Evolutionary conservation across 2,113 vertebrate genomes (phyloP), one percentile per base, ranked within the genome.

Genomic region (Brachypteracias leptosomus): DNA sequence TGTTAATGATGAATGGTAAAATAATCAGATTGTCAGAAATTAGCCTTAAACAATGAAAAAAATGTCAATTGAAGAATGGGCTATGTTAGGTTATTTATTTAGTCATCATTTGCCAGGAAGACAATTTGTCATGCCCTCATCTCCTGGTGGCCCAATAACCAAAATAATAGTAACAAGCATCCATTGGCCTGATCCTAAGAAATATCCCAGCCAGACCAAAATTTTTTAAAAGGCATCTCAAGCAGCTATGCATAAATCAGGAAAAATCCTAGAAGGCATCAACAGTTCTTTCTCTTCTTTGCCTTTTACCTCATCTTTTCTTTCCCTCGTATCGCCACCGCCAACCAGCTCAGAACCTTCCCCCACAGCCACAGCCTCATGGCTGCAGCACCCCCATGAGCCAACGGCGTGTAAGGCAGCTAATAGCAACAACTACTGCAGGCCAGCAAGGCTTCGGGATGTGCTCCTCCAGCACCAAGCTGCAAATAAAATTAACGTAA

Each of bases 351-450:
- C 44, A 36, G 40, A 38, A 72, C 14, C 13, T 7, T 31, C 26
- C 42, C 24, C 9, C 47, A 1, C 2, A 13, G 58, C 29, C 59
- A 7, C 66, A 91, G 33, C 3, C 24, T 15, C 78, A 18, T 31
- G 78, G 5, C 46, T 88, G 94, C 54, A 97, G 94, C 88, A 35
- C 88, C 92, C 83, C 94, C 92, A 20, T 28, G 90, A 94, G 92
- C 51, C 72, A 33, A 11, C 2, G 1, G 8, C 0, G 51, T n/a
- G 11, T 10, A 85, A 72, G n/a, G 10, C 90, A 95, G 52, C 28
- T 4, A 16, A 35, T 4, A 49, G 29, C 51, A 29, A 8, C 2
- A 42, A 9, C 42, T 9, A 1, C 31, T 14, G 14, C 40, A 44
- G 28, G 31, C 36, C 24, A 35, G 3, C 33, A 11, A 12, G 36